Base-by-base conservation (phyloP, 2,113 vertebrate species). In the Hippoglossus stenolepis region DNA sequence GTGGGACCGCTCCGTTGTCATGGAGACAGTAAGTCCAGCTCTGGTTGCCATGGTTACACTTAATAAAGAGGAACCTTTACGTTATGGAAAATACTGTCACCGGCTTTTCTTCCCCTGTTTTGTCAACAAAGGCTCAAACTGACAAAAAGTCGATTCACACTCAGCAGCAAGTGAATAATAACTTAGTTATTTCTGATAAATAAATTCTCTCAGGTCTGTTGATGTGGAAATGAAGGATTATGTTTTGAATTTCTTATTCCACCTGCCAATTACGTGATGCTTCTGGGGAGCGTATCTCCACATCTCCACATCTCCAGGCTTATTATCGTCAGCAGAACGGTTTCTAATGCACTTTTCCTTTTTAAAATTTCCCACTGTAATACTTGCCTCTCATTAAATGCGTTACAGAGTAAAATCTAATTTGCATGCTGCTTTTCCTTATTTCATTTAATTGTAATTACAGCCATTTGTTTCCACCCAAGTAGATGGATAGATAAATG, bases 11-110 rank as follows among this genome's bases (percentile, higher is more conserved):
- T 99, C 4, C 94, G 96, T 75, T 99, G 97, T 79, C 91, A 73
- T 43, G 97, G 96, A 84, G 97, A 99, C 86, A 95, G 97, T 99
- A 96, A 96, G 97, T 69, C 31, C 89, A 99, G 97, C 97, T 88
- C 94, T 47, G 96, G 96, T 96, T 0, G 97, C 96, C 47, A 84
- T 96, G 38, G 93, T 99, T 12, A 95, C 94, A 60, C 95, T 97
- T 56, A 98, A 97, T 96, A 60, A 90, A 98, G 75, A 96, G 97
- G 43, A 97, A 98, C 75, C 87, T 95, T 24, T 38, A 38, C 7
- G 7, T 38, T 1, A 38, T 38, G 35, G 35, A 38, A 38, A 38
- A 38, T 5, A 28, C 28, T 24, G 24, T 24, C 24, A 35, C 7
- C 7, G 31, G 31, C 24, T 24, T 24, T 35, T 7, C 31, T 35